A percentile compares a stretch with the other conserved stretches of the same genome.
These are phyloP conservation scores for Oncorhynchus masou DNA, from an alignment of 2,113 vertebrate genomes.

Conservation along the genomic window DNA sequence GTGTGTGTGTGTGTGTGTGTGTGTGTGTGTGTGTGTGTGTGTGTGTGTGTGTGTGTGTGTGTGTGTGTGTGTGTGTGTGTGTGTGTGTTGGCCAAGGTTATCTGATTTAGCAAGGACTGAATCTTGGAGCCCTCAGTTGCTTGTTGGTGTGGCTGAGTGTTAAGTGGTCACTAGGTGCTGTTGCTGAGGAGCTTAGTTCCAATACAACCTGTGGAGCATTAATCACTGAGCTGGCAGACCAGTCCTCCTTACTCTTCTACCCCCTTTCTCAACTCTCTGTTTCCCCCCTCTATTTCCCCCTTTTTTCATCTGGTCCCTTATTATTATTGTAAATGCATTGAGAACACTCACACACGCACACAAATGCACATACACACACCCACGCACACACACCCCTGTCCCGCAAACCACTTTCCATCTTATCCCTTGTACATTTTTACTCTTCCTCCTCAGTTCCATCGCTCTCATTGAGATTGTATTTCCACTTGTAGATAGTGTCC, in stretches of 20 bases:
- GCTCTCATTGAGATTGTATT: too few relatives aligned
- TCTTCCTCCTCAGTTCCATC: too few relatives aligned
- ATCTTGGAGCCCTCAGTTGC: background rate
- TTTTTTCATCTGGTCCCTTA: background rate
- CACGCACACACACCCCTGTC: background rate
- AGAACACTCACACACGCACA: background rate
- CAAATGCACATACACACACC: background rate
- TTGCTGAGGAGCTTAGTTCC: background rate
- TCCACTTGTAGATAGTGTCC: too few relatives aligned
- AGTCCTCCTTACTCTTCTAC: background rate
- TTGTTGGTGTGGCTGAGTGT: background rate
- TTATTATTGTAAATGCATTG: too few relatives aligned
- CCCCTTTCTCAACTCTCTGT: background rate
- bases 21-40: too few relatives aligned
- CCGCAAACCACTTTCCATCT: too few relatives aligned
- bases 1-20: too few relatives aligned
- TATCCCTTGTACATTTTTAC: too few relatives aligned
- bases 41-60: too few relatives aligned
- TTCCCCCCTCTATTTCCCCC: background rate
- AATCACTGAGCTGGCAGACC: constrained; percentile 5
- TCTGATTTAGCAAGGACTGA: background rate
- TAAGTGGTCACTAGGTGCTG: background rate
- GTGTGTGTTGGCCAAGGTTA: background rate
- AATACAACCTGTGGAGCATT: background rate
- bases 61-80: background rate